A percentile compares a stretch with the other conserved stretches of the same genome.
phyloP scores from a whole-genome alignment of 2,113 vertebrate genomes.

The Regulus satrapa region DNA sequence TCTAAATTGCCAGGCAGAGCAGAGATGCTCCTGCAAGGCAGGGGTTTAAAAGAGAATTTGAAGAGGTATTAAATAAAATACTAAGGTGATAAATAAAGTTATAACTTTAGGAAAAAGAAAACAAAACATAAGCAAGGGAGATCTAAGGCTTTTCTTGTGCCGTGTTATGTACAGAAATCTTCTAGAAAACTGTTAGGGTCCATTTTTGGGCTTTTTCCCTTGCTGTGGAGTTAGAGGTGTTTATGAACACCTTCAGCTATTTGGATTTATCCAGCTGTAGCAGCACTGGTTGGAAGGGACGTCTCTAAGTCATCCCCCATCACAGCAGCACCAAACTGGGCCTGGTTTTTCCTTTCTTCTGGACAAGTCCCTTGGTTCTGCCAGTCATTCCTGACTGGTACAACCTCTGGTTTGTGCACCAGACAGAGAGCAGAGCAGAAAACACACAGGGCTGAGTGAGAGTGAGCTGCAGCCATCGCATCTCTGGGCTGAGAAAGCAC shows the following conservation, averaged over 20 bases:
- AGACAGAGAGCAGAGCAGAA: neutral
- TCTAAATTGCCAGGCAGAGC: neutral
- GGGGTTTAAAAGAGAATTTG: neutral
- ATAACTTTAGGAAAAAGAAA: neutral
- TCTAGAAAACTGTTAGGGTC: neutral
- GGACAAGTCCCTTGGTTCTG: neutral
- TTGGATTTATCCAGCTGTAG: neutral
- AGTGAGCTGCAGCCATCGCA: neutral
- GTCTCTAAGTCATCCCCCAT: neutral
- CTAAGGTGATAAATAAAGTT: neutral
- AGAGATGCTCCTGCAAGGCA: neutral
- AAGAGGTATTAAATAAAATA: neutral
- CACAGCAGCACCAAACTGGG: neutral
- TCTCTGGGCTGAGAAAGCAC: neutral
- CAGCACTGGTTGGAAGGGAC: neutral
- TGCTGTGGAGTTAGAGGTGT: neutral
- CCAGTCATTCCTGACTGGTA: neutral
- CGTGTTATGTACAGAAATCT: accelerated
- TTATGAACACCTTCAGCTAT: neutral
- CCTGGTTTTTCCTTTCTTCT: neutral
- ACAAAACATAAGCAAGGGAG: neutral
- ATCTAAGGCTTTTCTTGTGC: neutral
- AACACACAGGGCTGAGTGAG: neutral
- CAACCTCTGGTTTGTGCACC: neutral
- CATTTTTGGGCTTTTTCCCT: neutral